phyloP scores from a whole-genome alignment of 2,113 vertebrate genomes.

The Pleuronectes platessa region DNA sequence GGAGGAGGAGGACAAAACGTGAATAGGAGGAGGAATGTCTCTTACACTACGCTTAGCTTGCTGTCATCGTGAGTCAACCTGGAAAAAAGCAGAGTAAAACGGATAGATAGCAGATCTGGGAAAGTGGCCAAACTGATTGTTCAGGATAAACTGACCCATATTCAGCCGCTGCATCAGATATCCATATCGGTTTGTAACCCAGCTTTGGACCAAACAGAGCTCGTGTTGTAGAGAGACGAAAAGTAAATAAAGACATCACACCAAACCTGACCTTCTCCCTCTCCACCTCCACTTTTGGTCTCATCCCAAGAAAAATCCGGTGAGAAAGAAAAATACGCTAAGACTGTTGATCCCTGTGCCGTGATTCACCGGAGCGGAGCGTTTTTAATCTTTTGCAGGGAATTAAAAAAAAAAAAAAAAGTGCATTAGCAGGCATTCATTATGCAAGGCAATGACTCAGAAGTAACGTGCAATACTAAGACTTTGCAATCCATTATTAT shows the following conservation, averaged over 20 bases:
- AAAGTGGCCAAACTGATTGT: neutral
- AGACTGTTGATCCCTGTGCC: slow-evolving; percentile 25
- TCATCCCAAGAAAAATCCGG: slow-evolving; percentile 13
- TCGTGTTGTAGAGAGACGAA: no score
- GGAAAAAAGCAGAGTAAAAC: no score
- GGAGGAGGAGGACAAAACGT: neutral
- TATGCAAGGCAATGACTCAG: slow-evolving; percentile 67
- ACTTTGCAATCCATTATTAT: slow-evolving; percentile 65
- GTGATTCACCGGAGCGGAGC: slow-evolving; percentile 48
- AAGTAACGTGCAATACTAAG: slow-evolving; percentile 68
- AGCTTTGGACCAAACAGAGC: neutral
- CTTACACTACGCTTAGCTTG: no score
- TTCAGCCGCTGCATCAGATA: neutral
- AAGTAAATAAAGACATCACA: neutral
- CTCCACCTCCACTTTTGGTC: neutral
- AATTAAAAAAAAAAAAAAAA: slow-evolving; percentile 56
- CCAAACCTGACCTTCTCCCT: neutral
- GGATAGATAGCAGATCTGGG: neutral
- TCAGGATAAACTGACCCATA: neutral
- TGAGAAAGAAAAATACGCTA: neutral
- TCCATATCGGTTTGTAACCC: neutral
- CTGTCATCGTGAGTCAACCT: no score
- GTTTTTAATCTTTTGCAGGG: slow-evolving; percentile 60
- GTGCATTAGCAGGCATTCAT: slow-evolving; percentile 66
- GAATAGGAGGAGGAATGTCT: no score